Evolutionary conservation across 2,888 invertebrate species (phyloP), one percentile per base, ranked within the genome.

Genomic region (Archaeoteleia sp.): DNA sequence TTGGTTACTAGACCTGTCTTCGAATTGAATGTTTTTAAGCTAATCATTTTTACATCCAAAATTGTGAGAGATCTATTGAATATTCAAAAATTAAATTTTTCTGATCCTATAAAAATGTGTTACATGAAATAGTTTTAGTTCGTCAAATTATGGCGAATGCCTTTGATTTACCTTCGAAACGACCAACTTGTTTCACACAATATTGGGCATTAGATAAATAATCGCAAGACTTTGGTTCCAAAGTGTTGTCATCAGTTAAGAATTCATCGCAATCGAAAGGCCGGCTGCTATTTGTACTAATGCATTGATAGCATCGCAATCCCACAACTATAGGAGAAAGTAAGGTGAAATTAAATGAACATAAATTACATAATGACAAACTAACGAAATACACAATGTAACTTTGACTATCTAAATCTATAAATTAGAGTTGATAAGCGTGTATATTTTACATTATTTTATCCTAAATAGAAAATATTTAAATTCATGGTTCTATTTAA

Each of bases 181-280:
- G 90, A 71, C 97, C 97, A 63, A 95, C 93, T 80, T 95, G 94
- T 88, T 98, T 98, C 75, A 98, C 90, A 86, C 98, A 98, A 86
- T 91, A 97, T 78, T 91, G 89, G 9, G 97, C 96, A 72, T 90
- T 91, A 83, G 94, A 94, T 63, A 97, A 93, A 61, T 89, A 87
- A 71, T 91, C 90, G 86, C 96, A 96, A 77, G 92, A 88, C 74
- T 88, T 88, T 48, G 91, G 91, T 78, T 86, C 80, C 74, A 95
- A 88, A 80, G 91, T 90, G 77, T 88, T 87, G 78, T 90, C 89
- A 75, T 87, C 88, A 60, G 89, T 88, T 80, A 94, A 87, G 88
- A 89, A 92, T 83, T 95, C 93, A 82, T 92, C 92, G 86, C 96
- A 96, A 83, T 94, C 92, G 86, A 94, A 94, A 8, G 93, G 94